These are phyloP conservation scores for Achatina immaculata DNA, from an alignment of 1,140 invertebrate species.

Conservation along the genomic window DNA sequence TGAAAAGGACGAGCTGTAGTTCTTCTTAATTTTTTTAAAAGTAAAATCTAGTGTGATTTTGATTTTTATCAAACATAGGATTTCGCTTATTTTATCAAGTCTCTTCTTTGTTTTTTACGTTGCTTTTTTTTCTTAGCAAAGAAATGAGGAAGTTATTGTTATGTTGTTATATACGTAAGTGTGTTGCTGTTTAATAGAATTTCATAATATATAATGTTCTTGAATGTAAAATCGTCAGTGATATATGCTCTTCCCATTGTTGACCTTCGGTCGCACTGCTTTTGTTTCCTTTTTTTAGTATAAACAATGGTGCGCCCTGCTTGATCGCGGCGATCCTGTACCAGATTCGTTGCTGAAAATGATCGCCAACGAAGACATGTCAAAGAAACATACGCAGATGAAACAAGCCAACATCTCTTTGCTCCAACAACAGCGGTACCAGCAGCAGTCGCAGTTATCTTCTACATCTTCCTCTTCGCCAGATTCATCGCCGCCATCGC, in stretches of 20 bases:
- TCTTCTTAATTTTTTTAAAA: too few relatives aligned
- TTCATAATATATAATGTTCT: too few relatives aligned
- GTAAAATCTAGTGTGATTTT: too few relatives aligned
- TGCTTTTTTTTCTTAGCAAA: too few relatives aligned
- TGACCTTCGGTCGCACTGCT: background rate
- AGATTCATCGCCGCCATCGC: background rate
- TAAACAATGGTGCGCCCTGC: conserved; percentile 14
- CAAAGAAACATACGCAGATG: background rate
- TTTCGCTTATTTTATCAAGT: too few relatives aligned
- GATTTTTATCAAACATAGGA: too few relatives aligned
- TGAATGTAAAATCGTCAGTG: too few relatives aligned
- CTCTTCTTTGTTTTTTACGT: too few relatives aligned
- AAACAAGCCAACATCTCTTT: background rate
- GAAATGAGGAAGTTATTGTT: too few relatives aligned
- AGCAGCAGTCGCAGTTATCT: background rate
- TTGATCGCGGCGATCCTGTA: background rate
- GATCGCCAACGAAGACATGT: conserved; percentile 9
- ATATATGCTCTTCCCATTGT: background rate
- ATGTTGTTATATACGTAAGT: too few relatives aligned
- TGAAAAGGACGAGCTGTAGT: too few relatives aligned
- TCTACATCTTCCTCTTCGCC: conserved; percentile 3
- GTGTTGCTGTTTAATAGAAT: too few relatives aligned
- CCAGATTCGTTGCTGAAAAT: conserved; percentile 9
- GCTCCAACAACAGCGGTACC: background rate
- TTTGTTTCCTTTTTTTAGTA: conserved; percentile 17